Base-by-base conservation (phyloP, 2,113 vertebrate species). In the Peucedramus taeniatus region DNA sequence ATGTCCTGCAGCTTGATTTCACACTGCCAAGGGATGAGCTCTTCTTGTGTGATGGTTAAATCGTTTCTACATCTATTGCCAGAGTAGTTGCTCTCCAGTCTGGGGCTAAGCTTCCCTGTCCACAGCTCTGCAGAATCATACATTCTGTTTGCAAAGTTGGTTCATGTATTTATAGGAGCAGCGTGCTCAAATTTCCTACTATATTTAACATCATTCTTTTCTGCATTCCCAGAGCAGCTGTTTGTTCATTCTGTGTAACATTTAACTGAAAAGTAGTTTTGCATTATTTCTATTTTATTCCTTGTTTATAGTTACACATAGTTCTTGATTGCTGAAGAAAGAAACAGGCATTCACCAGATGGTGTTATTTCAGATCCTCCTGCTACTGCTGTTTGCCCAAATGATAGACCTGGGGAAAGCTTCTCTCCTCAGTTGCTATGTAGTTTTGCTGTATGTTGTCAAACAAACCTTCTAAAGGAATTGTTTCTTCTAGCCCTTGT, bases 371-470 rank as follows among this genome's bases (percentile, higher is more conserved):
- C 83, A 84, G 83, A 94, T 91, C 64, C 61, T 94, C 77, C 72
- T 89, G 87, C 61, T 91, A n/a, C 60, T 93, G 63, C 93, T 94
- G 72, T 74, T 82, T 91, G 68, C 65, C 87, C 93, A 84, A 89
- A 93, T 76, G 91, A 61, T 82, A 71, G 69, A 49, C 75, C 51
- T 81, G 59, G 53, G 91, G 53, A 81, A 79, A 94, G 57, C 42
- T 28, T 23, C 31, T 80, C 42, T 69, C 37, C 54, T 60, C 81
- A 75, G 60, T 74, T 96, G 91, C 91, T 78, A 7, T 59, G 71
- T 68, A 45, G 61, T 71, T 94, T 78, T 84, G 56, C 33, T 84
- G 15, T 16, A 18, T 95, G 91, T 94, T 92, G 84, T 81, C 83
- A 94, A 92, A 95, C 83, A 82, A 63, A 82, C 31, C 72, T 84